Evolutionary conservation across 2,797 vertebrate genomes (phyloP).

Genomic region (Coluber constrictor): DNA sequence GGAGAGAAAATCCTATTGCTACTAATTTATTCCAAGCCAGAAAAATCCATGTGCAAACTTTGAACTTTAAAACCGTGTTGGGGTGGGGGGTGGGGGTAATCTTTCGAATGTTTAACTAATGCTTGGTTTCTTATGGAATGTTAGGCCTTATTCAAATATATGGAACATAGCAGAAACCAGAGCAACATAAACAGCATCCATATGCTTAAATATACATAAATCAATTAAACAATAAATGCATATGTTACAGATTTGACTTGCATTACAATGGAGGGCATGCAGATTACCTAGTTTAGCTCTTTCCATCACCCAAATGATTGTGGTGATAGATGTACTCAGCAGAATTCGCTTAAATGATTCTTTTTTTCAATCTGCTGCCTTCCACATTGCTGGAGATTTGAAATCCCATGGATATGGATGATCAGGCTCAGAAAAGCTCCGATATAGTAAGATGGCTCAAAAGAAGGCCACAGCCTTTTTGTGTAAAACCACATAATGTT

Average conservation of each 20-base stretch:
- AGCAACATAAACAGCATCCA: not conserved
- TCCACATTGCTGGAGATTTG: not conserved
- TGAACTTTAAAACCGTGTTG: not conserved
- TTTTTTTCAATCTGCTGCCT: not conserved
- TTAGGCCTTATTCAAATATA: not conserved
- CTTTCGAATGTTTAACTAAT: not conserved
- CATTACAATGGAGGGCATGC: not conserved
- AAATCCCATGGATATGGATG: not conserved
- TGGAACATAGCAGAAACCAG: not conserved
- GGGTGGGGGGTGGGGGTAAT: not conserved
- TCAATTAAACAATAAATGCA: not conserved
- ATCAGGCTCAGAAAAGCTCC: not conserved
- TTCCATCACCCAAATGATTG: not conserved
- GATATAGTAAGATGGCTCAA: not conserved
- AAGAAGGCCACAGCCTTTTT: not conserved
- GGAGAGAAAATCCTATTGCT: not conserved
- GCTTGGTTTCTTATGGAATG: not conserved
- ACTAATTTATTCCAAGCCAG: not conserved
- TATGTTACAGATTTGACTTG: not conserved
- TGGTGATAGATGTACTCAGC: not conserved
- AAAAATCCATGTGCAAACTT: not conserved
- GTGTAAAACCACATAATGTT: not conserved
- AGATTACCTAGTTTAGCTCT: not conserved
- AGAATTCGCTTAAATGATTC: not conserved
- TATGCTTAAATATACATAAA: not conserved